Evolutionary conservation across 35 echinoderm and acorn worm genomes (phyloP).

Genomic region (Diadema setosum): DNA sequence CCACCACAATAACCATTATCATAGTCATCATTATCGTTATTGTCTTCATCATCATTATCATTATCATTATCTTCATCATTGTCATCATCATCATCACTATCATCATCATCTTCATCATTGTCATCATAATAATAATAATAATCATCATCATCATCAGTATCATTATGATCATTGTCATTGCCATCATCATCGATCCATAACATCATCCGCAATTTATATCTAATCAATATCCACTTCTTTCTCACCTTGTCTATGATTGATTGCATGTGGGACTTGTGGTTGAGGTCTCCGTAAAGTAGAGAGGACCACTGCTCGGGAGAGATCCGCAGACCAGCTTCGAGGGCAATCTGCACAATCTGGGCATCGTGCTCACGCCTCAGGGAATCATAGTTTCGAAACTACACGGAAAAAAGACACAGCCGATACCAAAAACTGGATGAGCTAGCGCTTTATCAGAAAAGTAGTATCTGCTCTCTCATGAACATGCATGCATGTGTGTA

Average conservation of each 20-base stretch:
- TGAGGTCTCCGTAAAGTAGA: constrained; percentile 90
- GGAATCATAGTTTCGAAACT: constrained; percentile 95
- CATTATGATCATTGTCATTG: too few species aligned
- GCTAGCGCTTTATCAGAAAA: not conserved
- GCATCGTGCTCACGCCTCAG: constrained; percentile 92
- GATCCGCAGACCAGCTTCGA: constrained; percentile 90
- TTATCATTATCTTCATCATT: too few species aligned
- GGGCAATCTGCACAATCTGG: constrained; percentile 98
- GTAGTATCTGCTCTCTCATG: not conserved
- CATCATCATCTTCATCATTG: too few species aligned
- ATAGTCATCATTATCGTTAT: too few species aligned
- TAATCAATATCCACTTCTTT: too few species aligned
- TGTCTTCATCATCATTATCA: too few species aligned
- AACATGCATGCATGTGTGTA: not conserved
- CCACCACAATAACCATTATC: too few species aligned
- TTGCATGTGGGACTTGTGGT: constrained; percentile 99
- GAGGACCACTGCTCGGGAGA: constrained; percentile 99
- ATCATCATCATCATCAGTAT: too few species aligned
- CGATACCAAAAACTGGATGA: not conserved
- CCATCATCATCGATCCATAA: too few species aligned
- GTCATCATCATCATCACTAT: too few species aligned
- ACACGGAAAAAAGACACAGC: not conserved
- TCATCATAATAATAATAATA: too few species aligned
- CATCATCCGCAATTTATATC: too few species aligned
- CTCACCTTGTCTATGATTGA: constrained; percentile 99